Percentiles rank a stretch among this genome's conserved stretches.
Evolutionary conservation across 2,797 vertebrate species (phyloP).

Genomic region (Sebastes matsubarae): DNA sequence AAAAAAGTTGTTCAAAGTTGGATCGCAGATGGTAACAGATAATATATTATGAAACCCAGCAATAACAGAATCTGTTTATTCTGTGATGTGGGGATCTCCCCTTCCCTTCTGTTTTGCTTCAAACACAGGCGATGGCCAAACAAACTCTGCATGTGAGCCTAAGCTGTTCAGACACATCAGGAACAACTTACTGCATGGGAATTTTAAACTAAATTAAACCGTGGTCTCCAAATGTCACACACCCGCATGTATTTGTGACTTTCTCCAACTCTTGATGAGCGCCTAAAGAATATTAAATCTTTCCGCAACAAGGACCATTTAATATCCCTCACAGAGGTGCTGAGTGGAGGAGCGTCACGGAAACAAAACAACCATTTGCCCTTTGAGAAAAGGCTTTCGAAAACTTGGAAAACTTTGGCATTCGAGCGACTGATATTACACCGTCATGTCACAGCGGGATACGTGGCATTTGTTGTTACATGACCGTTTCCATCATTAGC

Average conservation of each 20-base stretch:
- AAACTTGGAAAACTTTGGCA: neutral
- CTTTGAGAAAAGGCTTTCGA: constrained; percentile 3
- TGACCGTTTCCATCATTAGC: constrained; percentile 45
- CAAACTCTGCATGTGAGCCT: constrained; percentile 35
- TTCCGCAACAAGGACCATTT: constrained; percentile 12
- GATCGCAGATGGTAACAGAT: constrained; percentile 64
- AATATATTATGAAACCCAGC: constrained; percentile 58
- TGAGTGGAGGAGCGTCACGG: constrained; percentile 26
- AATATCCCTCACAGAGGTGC: constrained; percentile 35
- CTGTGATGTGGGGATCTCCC: constrained; percentile 58
- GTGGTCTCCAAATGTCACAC: constrained; percentile 44
- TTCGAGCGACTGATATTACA: neutral
- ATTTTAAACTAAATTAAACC: constrained; percentile 62
- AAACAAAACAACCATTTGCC: constrained; percentile 26
- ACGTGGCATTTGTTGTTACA: constrained; percentile 25
- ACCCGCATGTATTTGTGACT: constrained; percentile 30
- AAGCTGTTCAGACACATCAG: constrained; percentile 54
- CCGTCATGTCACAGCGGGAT: constrained; percentile 3
- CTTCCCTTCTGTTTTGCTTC: constrained; percentile 60
- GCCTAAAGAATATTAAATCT: constrained; percentile 40
- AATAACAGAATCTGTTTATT: constrained; percentile 51
- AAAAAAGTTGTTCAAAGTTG: constrained; percentile 40
- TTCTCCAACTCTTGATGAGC: constrained; percentile 32
- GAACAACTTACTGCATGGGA: constrained; percentile 54
- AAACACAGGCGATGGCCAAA: constrained; percentile 49